phyloP scores from a whole-genome alignment of 2,888 invertebrate species.

The Chirona hameri region DNA sequence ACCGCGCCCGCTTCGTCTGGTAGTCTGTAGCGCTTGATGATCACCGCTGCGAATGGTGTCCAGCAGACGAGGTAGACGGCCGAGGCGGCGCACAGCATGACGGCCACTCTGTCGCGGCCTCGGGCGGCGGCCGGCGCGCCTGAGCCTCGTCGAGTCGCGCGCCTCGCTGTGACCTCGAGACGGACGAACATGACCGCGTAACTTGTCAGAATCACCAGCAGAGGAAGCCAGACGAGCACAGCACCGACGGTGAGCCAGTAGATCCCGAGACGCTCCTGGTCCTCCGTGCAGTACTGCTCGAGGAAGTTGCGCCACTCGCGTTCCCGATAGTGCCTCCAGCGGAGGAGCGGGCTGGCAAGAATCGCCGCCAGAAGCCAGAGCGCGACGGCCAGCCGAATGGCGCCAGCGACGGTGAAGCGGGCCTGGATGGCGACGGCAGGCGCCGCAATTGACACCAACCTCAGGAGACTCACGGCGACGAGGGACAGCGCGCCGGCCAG shows the following conservation, averaged over 20 bases:
- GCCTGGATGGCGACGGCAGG: neutral
- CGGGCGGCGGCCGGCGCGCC: neutral
- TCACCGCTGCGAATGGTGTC: neutral
- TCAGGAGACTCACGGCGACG: neutral
- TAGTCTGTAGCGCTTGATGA: neutral
- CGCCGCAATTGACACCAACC: neutral
- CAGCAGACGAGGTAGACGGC: neutral
- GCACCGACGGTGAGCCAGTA: neutral
- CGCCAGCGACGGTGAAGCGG: neutral
- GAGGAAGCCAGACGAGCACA: neutral
- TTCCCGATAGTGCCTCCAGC: neutral
- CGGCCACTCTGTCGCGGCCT: neutral
- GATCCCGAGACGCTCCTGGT: neutral
- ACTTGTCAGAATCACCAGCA: neutral
- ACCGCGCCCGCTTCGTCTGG: neutral
- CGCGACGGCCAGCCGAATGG: neutral
- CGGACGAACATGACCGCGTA: neutral
- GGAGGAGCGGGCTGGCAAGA: neutral
- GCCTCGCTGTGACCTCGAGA: neutral
- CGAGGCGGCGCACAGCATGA: neutral
- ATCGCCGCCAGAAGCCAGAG: neutral
- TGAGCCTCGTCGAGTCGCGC: neutral
- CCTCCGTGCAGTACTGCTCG: neutral
- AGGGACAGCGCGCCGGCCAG: neutral
- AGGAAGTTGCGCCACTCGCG: neutral